Evolutionary conservation across 92 coral and sea anemone species (phyloP), one percentile per base, ranked within the genome.

Genomic region (Phymanthus crucifer): DNA sequence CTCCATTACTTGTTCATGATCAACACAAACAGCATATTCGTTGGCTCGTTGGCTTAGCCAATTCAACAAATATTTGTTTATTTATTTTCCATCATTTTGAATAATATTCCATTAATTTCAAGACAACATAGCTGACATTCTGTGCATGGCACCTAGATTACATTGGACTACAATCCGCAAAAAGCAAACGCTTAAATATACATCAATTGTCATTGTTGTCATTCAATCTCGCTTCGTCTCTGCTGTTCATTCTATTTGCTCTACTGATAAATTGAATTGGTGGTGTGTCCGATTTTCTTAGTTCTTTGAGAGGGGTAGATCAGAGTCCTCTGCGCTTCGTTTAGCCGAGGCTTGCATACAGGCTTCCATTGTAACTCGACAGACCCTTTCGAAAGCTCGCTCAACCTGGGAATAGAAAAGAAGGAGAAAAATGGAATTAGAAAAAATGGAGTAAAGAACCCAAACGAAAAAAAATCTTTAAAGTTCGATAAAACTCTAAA

Each of bases 291-390:
- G 24, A 58, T 40, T 76, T 50, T 32, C 12, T 76, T 76, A 76
- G 66, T 50, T 71, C 40, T 76, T 71, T 47, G 17, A 21, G 66
- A 46, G 56, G 6, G 75, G 73, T 69, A 46, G 27, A 36, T 70
- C 75, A 0, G 16, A 16, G 29, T 70, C 78, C 37, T 48, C 84
- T 5, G 23, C 35, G 65, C 16, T 27, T 68, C 84, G 69, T 57
- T 80, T 80, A 1, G 83, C 66, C 1, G 86, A 80, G 2, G 73
- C 80, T 64, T 31, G 68, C 67, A 82, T 16, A 40, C 86, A 82
- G 24, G 86, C 80, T 43, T 82, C 80, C 72, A 82, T 65, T 7
- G 86, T 75, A 2, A 82, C 68, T 32, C 80, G 45, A 67, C 86
- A 82, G 0, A 75, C 52, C 8, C 66, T 61, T 5, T 82, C 80